Evolutionary conservation across 2,113 vertebrate genomes (phyloP), one percentile per base, ranked within the genome.

Genomic region (Chaetops frenatus): DNA sequence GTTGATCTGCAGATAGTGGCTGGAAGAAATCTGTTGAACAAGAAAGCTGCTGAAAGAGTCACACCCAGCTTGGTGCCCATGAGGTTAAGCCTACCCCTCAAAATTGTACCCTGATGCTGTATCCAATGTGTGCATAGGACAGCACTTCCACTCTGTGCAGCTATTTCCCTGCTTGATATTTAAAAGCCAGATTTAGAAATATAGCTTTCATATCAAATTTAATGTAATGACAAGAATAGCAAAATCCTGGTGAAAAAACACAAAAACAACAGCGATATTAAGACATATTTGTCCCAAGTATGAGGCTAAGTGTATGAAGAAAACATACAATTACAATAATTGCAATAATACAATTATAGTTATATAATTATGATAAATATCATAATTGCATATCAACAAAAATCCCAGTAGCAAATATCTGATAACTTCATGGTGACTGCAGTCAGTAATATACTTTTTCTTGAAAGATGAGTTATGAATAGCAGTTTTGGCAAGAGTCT

Each of bases 31-130:
- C 19, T 44, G 10, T 1, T 36, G 29, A 71, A 11, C n/a, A 45
- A 80, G 35, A 81, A 57, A 74, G 40, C 21, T 58, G 19, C 17
- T 57, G n/a, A 44, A 36, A 61, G 21, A 62, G 7, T 78, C 31
- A 70, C 35, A 60, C 19, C 2, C 3, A 7, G 6, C 27, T 64
- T 60, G 38, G 45, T 53, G 12, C 2, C 0, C 54, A 17, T 0
- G 2, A 76, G 23, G 29, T 10, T 70, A 42, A 80, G 44, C 35
- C 13, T 33, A 54, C 14, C 15, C 25, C 15, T n/a, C 0, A 2
- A 12, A 9, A n/a, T 18, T 47, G 27, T 13, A 88, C 48, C 51
- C 66, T 60, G 50, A 11, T 62, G 13, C 35, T 47, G 12, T 33
- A 44, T 61, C 47, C 42, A 82, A 1, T 51, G 42, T 47, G 27